Evolutionary conservation across 2,113 vertebrate genomes (phyloP), one percentile per base, ranked within the genome.

Genomic region (Hippocampus abdominalis): DNA sequence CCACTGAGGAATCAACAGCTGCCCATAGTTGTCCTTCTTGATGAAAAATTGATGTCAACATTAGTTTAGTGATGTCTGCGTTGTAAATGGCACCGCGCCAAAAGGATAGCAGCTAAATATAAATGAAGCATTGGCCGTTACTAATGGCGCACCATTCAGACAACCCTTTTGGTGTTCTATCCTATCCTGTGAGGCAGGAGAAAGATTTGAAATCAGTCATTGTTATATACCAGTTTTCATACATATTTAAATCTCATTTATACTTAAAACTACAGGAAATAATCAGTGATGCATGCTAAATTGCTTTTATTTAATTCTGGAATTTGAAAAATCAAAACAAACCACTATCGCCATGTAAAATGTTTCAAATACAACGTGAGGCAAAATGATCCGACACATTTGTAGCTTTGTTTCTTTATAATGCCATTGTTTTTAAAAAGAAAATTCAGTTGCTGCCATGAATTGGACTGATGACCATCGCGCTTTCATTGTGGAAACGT

Each of bases 31-130:
- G 69, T 74, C 68, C 65, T 40, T 66, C 65, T 53, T 76, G 49
- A 69, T 83, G 8, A 77, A 81, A 78, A 76, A 74, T 79, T 18
- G 4, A 85, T 78, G 56, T 68, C 20, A 42, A 64, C 69, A 72
- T 69, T 64, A 27, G 63, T 64, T 36, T 64, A 11, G 42, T 25
- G 2, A 15, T 64, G 63, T 64, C 42, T 46, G 13, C 56, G 42
- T 49, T 61, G 44, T 21, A 48, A 18, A 51, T 49, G 23, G n/a
- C 27, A 64, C 8, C 6, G 23, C 25, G n/a, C n/a, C 63, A 46
- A 23, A 64, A 46, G 42, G 42, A 27, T 27, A 23, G 63, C 8
- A 9, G 8, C 5, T 5, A 18, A 25, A 27, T 70, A 46, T 67
- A 64, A 29, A 73, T 64, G n/a, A 15, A 62, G 64, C 67, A 78